Conservation (phyloP, 2,888 invertebrate genomes). For the Miltochrista miniata region DNA sequence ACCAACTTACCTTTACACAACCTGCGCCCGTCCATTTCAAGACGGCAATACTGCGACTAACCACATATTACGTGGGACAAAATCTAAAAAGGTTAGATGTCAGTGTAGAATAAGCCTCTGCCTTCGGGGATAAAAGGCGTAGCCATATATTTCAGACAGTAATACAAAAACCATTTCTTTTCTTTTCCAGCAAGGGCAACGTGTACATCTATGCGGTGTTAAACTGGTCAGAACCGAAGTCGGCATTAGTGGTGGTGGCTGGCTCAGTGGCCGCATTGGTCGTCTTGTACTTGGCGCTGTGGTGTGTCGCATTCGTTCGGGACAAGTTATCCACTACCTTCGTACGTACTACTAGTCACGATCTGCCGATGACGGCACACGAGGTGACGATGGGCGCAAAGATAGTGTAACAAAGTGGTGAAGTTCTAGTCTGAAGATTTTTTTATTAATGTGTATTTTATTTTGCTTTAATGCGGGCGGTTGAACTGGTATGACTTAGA, state of each 20-base stretch:
- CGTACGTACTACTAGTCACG: conserved; percentile 57
- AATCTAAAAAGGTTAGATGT: no score
- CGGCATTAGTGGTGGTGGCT: conserved; percentile 56
- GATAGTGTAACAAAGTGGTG: neutral
- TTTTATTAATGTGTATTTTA: no score
- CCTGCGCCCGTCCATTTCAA: no score
- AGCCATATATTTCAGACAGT: no score
- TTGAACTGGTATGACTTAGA: no score
- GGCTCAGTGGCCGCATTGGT: conserved; percentile 52
- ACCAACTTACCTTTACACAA: no score
- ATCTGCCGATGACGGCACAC: conserved; percentile 52
- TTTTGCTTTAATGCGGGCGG: no score
- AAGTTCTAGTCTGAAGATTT: neutral
- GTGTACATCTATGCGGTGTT: conserved; percentile 89
- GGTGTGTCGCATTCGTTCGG: conserved; percentile 53
- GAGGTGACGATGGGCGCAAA: conserved; percentile 22
- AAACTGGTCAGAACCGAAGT: conserved; percentile 88
- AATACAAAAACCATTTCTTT: no score
- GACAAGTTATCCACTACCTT: conserved; percentile 52
- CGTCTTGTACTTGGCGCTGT: conserved; percentile 53
- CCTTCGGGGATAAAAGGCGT: no score
- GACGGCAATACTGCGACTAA: no score
- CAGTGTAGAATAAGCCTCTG: no score
- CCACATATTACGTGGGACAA: no score
- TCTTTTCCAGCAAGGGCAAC: conserved; percentile 76